phyloP scores from a whole-genome alignment of 2,113 vertebrate species.

The Ctenomys sociabilis region DNA sequence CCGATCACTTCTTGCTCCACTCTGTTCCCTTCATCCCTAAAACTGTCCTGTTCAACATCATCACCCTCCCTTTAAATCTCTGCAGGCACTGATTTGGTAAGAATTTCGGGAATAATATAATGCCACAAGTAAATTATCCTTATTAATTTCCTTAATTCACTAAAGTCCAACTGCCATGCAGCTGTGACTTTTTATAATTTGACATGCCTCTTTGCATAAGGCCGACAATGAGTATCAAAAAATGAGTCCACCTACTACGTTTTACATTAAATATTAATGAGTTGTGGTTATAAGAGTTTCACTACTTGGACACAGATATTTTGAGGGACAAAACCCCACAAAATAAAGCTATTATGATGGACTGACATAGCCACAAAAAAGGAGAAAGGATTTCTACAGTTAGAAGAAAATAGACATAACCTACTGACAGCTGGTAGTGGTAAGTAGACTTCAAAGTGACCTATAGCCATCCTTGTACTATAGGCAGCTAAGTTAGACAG shows the following conservation, averaged over 20 bases:
- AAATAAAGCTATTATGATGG: neutral
- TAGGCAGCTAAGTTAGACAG: neutral
- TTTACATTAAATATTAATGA: neutral
- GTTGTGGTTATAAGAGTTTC: neutral
- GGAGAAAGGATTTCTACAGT: neutral
- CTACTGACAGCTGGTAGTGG: neutral
- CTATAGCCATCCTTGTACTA: neutral
- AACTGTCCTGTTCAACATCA: slow-evolving; percentile 34
- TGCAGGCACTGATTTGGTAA: neutral
- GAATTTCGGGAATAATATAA: slow-evolving; percentile 23
- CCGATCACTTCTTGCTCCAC: neutral
- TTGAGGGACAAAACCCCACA: neutral
- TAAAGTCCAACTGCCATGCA: neutral
- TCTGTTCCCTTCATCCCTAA: neutral
- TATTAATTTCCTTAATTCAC: slow-evolving; percentile 67
- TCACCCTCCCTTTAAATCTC: slow-evolving; percentile 27
- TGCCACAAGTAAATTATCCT: slow-evolving; percentile 46
- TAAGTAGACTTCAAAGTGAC: neutral
- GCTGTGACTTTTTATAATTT: neutral
- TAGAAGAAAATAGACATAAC: neutral
- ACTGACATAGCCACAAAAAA: neutral
- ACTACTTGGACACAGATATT: neutral
- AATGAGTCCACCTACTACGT: neutral
- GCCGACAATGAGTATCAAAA: neutral
- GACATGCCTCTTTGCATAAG: neutral